Percentiles rank a stretch among this genome's conserved stretches.
Conservation (phyloP, 1,140 invertebrate species). For the Pachypeltis micranthus region DNA sequence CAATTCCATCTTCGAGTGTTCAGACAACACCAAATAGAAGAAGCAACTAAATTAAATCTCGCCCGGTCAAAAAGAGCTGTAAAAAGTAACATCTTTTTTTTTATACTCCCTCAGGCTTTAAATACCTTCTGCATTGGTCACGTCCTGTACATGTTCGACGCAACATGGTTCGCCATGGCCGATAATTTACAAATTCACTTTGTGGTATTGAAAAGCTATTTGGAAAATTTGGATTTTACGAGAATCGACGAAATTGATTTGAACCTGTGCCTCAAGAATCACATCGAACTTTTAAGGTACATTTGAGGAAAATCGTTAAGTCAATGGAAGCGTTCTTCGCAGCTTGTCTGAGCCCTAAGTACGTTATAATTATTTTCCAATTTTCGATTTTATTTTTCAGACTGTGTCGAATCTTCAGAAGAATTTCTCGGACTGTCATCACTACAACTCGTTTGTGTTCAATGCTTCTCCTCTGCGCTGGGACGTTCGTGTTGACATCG, state of each 20-base stretch:
- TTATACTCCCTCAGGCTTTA: background rate
- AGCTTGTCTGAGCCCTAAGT: no score
- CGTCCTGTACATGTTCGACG: slow-evolving; percentile 1
- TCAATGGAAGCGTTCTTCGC: no score
- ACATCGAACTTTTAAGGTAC: background rate
- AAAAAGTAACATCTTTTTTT: background rate
- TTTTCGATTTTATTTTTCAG: background rate
- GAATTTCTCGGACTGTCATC: background rate
- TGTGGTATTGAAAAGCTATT: background rate
- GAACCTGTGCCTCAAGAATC: background rate
- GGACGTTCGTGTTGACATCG: background rate
- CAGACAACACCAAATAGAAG: no score
- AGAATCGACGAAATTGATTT: background rate
- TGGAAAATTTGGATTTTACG: background rate
- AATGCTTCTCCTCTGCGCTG: background rate
- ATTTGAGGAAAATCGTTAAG: no score
- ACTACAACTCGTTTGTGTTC: background rate
- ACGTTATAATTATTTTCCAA: no score
- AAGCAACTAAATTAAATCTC: no score
- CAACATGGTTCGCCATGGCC: background rate
- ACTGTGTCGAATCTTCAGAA: background rate
- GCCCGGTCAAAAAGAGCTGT: no score
- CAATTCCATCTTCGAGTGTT: no score
- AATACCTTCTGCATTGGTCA: background rate
- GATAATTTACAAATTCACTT: background rate